phyloP scores from a whole-genome alignment of 2,113 vertebrate species.

The Monopterus albus region DNA sequence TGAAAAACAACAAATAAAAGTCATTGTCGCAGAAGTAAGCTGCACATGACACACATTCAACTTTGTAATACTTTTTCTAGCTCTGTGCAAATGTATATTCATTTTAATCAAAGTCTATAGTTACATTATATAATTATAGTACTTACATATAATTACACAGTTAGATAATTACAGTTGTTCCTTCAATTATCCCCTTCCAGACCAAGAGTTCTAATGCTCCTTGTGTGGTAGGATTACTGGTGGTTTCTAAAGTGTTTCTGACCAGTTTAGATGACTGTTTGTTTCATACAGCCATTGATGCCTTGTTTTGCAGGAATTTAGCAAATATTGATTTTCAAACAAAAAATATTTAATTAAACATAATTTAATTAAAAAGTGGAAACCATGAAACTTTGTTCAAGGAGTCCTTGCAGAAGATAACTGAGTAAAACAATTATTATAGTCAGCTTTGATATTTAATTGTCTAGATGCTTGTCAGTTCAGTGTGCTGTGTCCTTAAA shows the following conservation, averaged over 20 bases:
- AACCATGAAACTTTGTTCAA: not conserved
- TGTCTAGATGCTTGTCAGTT: too few species aligned
- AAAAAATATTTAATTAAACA: conserved; percentile 10
- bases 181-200: not conserved
- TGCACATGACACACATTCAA: too few species aligned
- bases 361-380: not conserved
- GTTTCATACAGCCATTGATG: not conserved
- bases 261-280: not conserved
- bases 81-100: not conserved
- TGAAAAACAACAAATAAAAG: too few species aligned
- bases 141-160: conserved; percentile 16
- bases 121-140: not conserved
- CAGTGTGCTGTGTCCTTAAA: too few species aligned
- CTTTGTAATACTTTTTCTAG: not conserved
- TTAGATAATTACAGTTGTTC: conserved; percentile 4
- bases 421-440: not conserved
- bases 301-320: not conserved
- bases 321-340: conserved; percentile 19
- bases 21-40: too few species aligned
- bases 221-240: not conserved
- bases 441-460: not conserved
- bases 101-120: not conserved
- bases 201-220: not conserved
- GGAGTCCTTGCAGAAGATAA: conserved; percentile 9
- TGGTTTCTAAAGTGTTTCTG: conserved; percentile 1